Evolutionary conservation across 2,113 vertebrate genomes (phyloP), one percentile per base, ranked within the genome.

Genomic region (Eleginops maclovinus): DNA sequence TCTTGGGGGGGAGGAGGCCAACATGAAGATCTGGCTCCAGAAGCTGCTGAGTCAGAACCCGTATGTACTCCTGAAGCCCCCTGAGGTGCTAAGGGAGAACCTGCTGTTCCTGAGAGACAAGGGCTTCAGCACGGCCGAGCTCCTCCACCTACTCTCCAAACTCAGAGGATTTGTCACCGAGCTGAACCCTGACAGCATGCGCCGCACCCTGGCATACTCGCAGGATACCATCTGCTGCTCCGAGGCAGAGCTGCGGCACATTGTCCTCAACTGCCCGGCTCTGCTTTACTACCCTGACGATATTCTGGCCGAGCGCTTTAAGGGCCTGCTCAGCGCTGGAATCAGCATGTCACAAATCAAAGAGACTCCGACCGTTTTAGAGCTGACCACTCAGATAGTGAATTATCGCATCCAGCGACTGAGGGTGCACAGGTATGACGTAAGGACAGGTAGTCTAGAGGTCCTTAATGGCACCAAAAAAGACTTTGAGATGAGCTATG

Each of bases 41-140:
- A 99, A 99, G 84, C 88, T 98, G 64, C 84, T 99, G 82, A 98
- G 94, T 89, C 97, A 98, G 90, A 97, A 99, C 84, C 96, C 96
- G 0, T 98, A 96, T 89, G 94, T 97, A 82, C 93, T 99, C 74
- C 93, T 97, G 77, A 97, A 95, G 69, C 87, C 91, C 10, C 90
- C 96, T 1, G 78, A 89, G 0, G 22, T 90, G n/a, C 77, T 98
- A 70, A 83, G 84, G 64, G 92, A 96, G 44, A 98, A 96, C 71
- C 58, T 99, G 74, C 85, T 83, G 61, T 97, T 96, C 90, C 89
- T 99, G 59, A 95, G 92, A 43, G 90, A 92, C 59, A 90, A 82
- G 56, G 91, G 94, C 66, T 99, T 99, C 89, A 93, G 88, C 50
- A 84, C 95, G 31, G 80, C 72, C 2, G 94, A 99, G 88, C 92